phyloP scores from a whole-genome alignment of 2,797 vertebrate species.

The Otolemur crassicaudatus region DNA sequence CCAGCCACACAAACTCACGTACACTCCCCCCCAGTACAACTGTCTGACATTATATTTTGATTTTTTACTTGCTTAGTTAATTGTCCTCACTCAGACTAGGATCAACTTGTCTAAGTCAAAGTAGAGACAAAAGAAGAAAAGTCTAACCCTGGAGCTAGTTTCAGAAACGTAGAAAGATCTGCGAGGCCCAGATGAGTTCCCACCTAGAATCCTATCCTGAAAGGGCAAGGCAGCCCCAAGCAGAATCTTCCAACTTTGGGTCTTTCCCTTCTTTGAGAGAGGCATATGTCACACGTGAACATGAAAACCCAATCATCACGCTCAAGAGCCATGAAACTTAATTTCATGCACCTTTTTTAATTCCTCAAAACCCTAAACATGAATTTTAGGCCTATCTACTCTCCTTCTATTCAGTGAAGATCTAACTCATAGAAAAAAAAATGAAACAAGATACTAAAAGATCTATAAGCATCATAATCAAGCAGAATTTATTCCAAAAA shows the following conservation, averaged over 20 bases:
- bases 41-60: constrained; percentile 15
- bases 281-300: background rate
- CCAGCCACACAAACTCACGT: background rate
- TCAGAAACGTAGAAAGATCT: constrained; percentile 30
- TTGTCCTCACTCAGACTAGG: constrained; percentile 13
- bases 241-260: constrained; percentile 14
- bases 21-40: background rate
- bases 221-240: background rate
- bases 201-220: constrained; percentile 30
- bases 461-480: background rate
- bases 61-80: constrained; percentile 20
- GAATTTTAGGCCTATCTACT: background rate
- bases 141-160: background rate
- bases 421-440: constrained; percentile 23
- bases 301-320: background rate
- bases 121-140: constrained; percentile 35
- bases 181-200: background rate
- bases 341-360: background rate
- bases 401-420: constrained; percentile 52
- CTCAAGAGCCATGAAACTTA: background rate
- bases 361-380: constrained; percentile 52
- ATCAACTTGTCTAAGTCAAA: constrained; percentile 2
- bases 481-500: constrained; percentile 49
- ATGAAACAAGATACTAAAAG: constrained; percentile 38
- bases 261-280: background rate